phyloP scores from a whole-genome alignment of 2,797 vertebrate genomes.

The Eospalax fontanierii region DNA sequence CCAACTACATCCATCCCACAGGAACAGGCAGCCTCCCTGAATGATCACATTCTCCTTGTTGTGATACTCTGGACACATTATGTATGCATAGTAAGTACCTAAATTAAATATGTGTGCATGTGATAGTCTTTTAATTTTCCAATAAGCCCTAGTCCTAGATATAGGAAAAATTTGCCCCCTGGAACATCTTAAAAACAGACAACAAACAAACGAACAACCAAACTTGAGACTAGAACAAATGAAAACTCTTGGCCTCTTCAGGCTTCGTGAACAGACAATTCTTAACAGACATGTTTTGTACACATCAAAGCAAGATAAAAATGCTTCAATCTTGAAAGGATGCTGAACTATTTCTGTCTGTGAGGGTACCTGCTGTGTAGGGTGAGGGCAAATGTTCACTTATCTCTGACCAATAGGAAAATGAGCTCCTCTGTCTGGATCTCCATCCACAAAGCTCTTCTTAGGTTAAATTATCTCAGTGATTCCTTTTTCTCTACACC shows the following conservation, averaged over 20 bases:
- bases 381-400: neutral
- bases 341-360: slow-evolving; percentile 5
- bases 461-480: slow-evolving; percentile 4
- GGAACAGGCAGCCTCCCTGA: neutral
- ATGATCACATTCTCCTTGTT: neutral
- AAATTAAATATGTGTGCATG: slow-evolving; percentile 20
- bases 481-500: neutral
- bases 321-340: neutral
- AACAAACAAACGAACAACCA: neutral
- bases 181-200: slow-evolving; percentile 1
- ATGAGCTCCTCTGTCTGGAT: slow-evolving; percentile 52
- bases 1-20: neutral
- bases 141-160: neutral
- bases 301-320: slow-evolving; percentile 9
- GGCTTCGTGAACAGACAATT: slow-evolving; percentile 7
- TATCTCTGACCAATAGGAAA: slow-evolving; percentile 24
- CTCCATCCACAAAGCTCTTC: slow-evolving; percentile 43
- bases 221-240: neutral
- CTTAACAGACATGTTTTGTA: slow-evolving; percentile 37
- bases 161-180: neutral
- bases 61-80: neutral
- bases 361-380: neutral
- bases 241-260: slow-evolving; percentile 27
- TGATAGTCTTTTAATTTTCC: neutral
- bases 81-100: neutral